phyloP scores from a whole-genome alignment of 2,113 vertebrate species.

The Glaucidium brasilianum region DNA sequence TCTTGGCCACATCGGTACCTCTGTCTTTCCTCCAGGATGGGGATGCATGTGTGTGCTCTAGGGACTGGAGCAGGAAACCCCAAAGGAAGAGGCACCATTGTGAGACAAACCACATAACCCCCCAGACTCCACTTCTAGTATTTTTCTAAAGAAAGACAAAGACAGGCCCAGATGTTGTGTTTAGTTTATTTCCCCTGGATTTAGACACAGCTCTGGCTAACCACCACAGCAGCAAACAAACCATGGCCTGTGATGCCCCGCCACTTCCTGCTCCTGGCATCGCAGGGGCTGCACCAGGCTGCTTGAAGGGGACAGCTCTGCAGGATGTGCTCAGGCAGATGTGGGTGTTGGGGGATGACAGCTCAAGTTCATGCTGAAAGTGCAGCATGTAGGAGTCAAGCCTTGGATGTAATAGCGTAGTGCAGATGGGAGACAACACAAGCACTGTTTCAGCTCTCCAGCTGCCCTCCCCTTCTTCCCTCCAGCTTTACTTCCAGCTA shows the following conservation, averaged over 20 bases:
- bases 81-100: not conserved
- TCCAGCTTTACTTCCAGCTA: not conserved
- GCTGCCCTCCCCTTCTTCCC: not conserved
- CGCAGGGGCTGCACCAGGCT: not conserved
- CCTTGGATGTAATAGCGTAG: not conserved
- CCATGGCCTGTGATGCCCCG: accelerated
- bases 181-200: constrained; percentile 44
- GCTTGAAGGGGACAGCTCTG: not conserved
- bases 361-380: not conserved
- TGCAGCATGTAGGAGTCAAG: not conserved
- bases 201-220: constrained; percentile 30
- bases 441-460: accelerated
- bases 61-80: not conserved
- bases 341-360: not conserved
- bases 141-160: not conserved
- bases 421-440: not conserved
- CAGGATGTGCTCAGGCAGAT: not conserved
- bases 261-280: not conserved
- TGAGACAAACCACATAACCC: not conserved
- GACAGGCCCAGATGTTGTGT: not conserved
- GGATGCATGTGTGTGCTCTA: too few relatives aligned
- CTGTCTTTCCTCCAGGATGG: accelerated
- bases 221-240: not conserved
- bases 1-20: not conserved
- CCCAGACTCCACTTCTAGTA: accelerated